Evolutionary conservation across 2,113 vertebrate genomes (phyloP).

Genomic region (Sander lucioperca): DNA sequence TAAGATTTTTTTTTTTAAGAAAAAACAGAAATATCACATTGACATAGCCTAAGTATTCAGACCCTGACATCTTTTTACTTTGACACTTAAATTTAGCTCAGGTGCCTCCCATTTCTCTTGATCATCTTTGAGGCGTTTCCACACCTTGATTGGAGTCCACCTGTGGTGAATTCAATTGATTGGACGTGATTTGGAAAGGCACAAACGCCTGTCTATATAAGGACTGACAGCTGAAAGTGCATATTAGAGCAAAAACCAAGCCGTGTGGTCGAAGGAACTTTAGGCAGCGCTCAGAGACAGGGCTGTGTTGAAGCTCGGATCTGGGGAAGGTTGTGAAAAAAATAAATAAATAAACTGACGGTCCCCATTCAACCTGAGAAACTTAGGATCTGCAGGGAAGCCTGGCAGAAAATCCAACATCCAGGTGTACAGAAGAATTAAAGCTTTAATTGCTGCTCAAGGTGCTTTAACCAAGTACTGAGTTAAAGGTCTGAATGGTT

Average conservation of each 20-base stretch:
- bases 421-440: too few relatives aligned
- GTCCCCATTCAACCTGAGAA: too few relatives aligned
- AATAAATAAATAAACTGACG: too few relatives aligned
- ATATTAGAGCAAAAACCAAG: not conserved
- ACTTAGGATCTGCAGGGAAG: too few relatives aligned
- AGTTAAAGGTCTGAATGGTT: too few relatives aligned
- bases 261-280: not conserved
- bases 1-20: not conserved
- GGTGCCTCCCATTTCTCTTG: not conserved
- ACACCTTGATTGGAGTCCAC: not conserved
- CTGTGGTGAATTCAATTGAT: too few relatives aligned
- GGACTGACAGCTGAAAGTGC: not conserved
- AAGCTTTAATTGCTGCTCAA: too few relatives aligned
- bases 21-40: not conserved
- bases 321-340: too few relatives aligned
- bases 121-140: not conserved
- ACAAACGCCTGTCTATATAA: not conserved
- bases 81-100: not conserved
- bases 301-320: not conserved
- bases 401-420: too few relatives aligned
- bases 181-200: not conserved
- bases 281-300: not conserved
- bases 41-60: too few relatives aligned
- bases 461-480: too few relatives aligned
- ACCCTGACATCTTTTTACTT: too few relatives aligned